Conservation (phyloP, 1,140 invertebrate genomes). For the Eubasilissa regina region DNA sequence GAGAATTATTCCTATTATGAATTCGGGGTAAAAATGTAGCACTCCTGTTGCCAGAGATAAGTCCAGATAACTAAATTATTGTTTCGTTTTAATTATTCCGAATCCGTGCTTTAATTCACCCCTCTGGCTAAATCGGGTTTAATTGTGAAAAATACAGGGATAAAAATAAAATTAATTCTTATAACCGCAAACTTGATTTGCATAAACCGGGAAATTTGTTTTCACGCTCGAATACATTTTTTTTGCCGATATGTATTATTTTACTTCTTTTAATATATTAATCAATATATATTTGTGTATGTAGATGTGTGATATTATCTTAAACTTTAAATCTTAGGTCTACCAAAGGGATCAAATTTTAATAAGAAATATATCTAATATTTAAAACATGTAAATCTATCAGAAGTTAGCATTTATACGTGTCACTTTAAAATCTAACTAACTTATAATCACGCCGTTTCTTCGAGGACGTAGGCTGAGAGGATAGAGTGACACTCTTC, state of each 20-base stretch:
- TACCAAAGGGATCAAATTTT: no score
- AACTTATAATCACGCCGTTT: no score
- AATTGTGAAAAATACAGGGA: constrained; percentile 34
- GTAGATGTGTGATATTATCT: no score
- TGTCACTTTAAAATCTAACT: no score
- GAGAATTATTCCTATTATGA: constrained; percentile 1
- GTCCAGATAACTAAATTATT: constrained; percentile 28
- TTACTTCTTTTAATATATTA: no score
- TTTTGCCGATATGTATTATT: neutral
- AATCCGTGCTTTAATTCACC: constrained; percentile 19
- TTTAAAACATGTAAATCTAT: no score
- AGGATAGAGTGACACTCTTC: no score
- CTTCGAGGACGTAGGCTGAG: no score
- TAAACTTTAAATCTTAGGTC: no score
- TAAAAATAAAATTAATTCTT: constrained; percentile 9
- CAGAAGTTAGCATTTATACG: no score
- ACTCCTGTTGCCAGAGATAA: constrained; percentile 4
- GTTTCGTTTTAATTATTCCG: constrained; percentile 36
- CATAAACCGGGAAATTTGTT: constrained; percentile 33
- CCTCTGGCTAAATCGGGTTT: neutral
- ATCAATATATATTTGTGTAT: no score
- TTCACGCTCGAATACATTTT: constrained; percentile 10
- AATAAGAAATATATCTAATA: no score
- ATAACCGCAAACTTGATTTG: constrained; percentile 18
- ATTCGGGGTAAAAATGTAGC: neutral